Conservation (phyloP, 2,113 vertebrate genomes). For the Mormoops blainvillei region DNA sequence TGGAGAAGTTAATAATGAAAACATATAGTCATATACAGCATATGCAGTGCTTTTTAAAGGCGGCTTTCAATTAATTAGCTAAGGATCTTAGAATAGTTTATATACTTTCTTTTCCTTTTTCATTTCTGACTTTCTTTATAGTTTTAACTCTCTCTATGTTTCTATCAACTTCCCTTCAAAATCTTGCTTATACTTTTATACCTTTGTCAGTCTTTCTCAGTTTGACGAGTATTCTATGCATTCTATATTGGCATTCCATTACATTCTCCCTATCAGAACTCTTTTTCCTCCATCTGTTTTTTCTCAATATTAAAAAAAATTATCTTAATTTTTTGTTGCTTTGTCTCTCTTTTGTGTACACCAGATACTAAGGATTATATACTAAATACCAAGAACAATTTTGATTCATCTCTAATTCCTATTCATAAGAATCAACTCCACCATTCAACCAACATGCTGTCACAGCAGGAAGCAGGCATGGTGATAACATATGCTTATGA, state of each 20-base stretch:
- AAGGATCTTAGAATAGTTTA: background rate
- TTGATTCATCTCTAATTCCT: background rate
- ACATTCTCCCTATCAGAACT: background rate
- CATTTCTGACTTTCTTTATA: no score
- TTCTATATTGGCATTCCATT: background rate
- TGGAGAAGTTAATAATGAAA: background rate
- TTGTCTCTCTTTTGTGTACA: background rate
- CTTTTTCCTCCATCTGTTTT: background rate
- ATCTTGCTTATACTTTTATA: background rate
- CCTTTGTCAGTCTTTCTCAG: background rate
- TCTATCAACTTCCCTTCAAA: background rate
- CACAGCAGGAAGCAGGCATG: background rate
- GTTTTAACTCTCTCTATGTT: background rate
- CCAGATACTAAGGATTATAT: background rate
- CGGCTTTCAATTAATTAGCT: background rate
- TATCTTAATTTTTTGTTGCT: background rate
- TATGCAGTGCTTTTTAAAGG: background rate
- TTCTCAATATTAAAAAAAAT: background rate
- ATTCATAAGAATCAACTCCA: background rate
- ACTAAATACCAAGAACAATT: background rate
- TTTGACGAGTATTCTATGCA: background rate
- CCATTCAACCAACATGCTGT: background rate
- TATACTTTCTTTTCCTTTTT: no score
- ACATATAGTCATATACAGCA: background rate
- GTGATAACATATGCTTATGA: background rate